Percentiles rank a stretch among this genome's conserved stretches.
These are phyloP conservation scores for Euwallacea fornicatus DNA, from an alignment of 1,140 invertebrate genomes.

Conservation along the genomic window DNA sequence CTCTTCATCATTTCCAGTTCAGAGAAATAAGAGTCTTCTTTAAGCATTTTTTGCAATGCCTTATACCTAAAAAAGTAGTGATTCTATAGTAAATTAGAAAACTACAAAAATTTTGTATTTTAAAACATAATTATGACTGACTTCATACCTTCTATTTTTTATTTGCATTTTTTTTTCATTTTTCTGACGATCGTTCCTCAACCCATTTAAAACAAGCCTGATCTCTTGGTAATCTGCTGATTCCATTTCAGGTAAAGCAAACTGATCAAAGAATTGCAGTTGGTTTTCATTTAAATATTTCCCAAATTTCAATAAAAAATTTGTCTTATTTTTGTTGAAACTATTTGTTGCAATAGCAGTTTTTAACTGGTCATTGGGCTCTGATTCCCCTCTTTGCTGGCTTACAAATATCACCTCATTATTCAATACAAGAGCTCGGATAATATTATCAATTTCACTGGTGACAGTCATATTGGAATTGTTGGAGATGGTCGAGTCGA, in stretches of 20 bases:
- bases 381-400: conserved; percentile 75
- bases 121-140: neutral
- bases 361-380: conserved; percentile 71
- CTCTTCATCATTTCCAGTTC: conserved; percentile 91
- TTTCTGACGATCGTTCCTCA: conserved; percentile 59
- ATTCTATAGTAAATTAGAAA: neutral
- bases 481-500: neutral
- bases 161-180: conserved; percentile 68
- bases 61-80: conserved; percentile 62
- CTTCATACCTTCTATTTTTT: conserved; percentile 37
- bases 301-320: conserved; percentile 78
- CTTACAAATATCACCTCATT: conserved; percentile 47
- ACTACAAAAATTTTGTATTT: neutral
- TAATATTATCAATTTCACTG: conserved; percentile 39
- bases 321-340: conserved; percentile 64
- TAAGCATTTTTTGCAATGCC: conserved; percentile 75
- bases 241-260: conserved; percentile 45
- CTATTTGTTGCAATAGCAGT: conserved; percentile 65
- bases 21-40: conserved; percentile 80
- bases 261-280: conserved; percentile 65
- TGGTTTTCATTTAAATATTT: conserved; percentile 68
- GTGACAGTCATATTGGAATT: conserved; percentile 23
- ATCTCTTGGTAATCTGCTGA: conserved; percentile 59
- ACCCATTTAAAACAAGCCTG: conserved; percentile 61
- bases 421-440: conserved; percentile 42